These are phyloP conservation scores for Ericerus pela DNA, from an alignment of 1,140 invertebrate species.

Conservation along the genomic window DNA sequence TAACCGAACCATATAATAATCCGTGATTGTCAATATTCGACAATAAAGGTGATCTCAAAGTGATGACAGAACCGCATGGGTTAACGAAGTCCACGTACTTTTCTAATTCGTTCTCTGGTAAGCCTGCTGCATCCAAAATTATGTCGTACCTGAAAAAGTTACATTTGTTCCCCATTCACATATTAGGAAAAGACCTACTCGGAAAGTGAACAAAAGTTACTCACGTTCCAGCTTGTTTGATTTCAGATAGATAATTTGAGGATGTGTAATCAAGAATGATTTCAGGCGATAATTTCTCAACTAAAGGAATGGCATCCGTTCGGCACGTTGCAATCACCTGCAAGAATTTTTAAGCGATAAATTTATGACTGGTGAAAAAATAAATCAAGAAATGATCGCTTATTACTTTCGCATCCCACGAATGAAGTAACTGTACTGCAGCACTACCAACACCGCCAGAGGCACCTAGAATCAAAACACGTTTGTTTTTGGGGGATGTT, in stretches of 20 bases:
- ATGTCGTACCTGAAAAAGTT: constrained; percentile 53
- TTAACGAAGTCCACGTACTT: constrained; percentile 34
- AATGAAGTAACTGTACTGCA: constrained; percentile 66
- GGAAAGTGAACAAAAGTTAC: too few species aligned
- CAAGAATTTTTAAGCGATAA: neutral
- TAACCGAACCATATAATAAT: constrained; percentile 41
- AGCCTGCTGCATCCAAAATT: constrained; percentile 69
- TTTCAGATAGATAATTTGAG: constrained; percentile 24
- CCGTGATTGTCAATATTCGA: constrained; percentile 66
- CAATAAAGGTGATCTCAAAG: constrained; percentile 66
- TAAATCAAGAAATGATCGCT: too few species aligned
- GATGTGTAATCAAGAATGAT: constrained; percentile 60
- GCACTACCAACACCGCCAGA: constrained; percentile 78
- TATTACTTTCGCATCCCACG: constrained; percentile 47
- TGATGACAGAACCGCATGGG: constrained; percentile 60
- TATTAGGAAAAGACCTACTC: too few species aligned
- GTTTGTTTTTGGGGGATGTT: constrained; percentile 32
- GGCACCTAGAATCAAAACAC: constrained; percentile 69
- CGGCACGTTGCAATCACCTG: constrained; percentile 62
- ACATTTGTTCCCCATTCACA: too few species aligned
- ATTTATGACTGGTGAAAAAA: neutral
- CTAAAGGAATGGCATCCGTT: constrained; percentile 48
- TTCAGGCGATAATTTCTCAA: constrained; percentile 55
- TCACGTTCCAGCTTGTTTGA: constrained; percentile 49
- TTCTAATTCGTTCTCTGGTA: constrained; percentile 41